phyloP scores from a whole-genome alignment of 2,797 vertebrate species.

The Microchirus variegatus region DNA sequence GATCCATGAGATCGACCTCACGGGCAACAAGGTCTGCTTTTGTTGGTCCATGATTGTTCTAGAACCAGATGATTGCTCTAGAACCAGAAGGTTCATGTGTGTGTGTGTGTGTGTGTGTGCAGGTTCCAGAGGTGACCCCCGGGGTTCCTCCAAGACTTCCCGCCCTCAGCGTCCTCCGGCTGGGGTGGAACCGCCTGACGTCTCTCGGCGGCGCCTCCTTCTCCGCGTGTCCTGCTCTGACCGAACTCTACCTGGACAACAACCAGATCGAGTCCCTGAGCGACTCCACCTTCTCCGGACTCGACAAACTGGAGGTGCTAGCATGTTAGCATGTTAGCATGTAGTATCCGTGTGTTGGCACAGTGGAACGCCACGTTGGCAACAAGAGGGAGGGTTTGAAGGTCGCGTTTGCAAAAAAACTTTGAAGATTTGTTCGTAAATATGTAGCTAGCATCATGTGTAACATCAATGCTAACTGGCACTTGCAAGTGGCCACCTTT shows the following conservation, averaged over 20 bases:
- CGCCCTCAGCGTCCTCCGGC: constrained; percentile 63
- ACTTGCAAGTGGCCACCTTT: too few species aligned
- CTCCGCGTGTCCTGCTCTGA: constrained; percentile 59
- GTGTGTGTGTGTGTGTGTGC: background rate
- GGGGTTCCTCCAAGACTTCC: constrained; percentile 31
- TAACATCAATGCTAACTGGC: too few species aligned
- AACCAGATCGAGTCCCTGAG: constrained; percentile 66
- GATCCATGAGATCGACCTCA: constrained; percentile 75
- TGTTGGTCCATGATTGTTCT: too few species aligned
- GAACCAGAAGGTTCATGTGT: too few species aligned
- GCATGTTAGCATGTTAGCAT: too few species aligned
- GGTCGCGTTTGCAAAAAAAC: too few species aligned
- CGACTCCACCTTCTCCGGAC: constrained; percentile 60
- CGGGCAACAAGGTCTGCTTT: constrained; percentile 58
- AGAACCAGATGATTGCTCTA: too few species aligned
- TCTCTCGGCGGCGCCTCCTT: constrained; percentile 58
- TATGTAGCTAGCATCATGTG: too few species aligned
- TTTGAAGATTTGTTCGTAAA: too few species aligned
- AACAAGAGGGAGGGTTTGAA: too few species aligned
- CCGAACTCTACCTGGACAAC: constrained; percentile 65
- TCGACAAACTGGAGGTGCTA: constrained; percentile 65
- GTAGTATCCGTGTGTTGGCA: too few species aligned
- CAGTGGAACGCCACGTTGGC: too few species aligned
- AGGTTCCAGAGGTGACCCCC: constrained; percentile 52
- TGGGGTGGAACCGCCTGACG: constrained; percentile 63